phyloP scores from a whole-genome alignment of 2,888 invertebrate genomes.

The Keiferia lycopersicella region DNA sequence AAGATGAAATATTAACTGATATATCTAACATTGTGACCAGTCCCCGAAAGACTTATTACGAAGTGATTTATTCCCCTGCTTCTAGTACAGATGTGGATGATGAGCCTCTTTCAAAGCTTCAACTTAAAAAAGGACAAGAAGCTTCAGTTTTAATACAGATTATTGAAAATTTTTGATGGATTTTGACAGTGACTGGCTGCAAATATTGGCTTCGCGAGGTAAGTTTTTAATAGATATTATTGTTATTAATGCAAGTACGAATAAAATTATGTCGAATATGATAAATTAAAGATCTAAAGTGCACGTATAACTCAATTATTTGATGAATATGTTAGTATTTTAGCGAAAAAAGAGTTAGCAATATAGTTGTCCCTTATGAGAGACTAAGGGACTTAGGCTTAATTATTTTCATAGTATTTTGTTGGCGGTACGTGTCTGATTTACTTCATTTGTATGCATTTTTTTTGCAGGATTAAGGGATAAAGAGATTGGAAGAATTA shows the following conservation, averaged over 20 bases:
- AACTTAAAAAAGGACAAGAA: no score
- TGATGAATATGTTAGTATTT: not conserved
- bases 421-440: not conserved
- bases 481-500: not conserved
- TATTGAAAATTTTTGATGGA: no score
- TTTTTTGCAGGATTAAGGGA: slow-evolving; percentile 7
- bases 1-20: no score
- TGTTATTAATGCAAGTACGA: not conserved
- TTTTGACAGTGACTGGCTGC: not conserved
- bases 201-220: not conserved
- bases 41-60: no score
- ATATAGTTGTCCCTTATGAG: not conserved
- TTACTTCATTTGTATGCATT: not conserved
- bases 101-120: no score
- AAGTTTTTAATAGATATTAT: not conserved
- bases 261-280: not conserved
- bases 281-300: not conserved
- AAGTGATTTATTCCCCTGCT: no score
- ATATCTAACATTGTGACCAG: no score
- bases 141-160: no score
- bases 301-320: not conserved
- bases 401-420: slow-evolving; percentile 1
- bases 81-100: no score
- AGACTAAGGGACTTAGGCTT: not conserved
- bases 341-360: no score